Evolutionary conservation across 2,113 vertebrate species (phyloP).

Genomic region (Glareola pratincola): DNA sequence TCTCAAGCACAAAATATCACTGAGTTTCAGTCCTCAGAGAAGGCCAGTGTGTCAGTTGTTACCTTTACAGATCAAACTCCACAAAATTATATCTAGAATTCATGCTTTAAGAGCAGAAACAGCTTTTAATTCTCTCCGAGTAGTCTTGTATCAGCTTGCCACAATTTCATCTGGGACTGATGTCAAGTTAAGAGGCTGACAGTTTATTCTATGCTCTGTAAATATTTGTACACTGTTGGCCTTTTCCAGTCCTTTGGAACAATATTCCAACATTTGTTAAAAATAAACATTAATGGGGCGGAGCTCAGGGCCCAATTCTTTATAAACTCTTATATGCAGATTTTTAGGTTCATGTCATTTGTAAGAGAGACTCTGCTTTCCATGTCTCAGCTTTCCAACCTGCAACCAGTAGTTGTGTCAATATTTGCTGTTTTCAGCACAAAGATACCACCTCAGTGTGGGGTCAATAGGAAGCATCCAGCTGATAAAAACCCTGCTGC

Average conservation of each 20-base stretch:
- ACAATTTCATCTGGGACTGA: slow-evolving; percentile 26
- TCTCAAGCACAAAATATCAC: not conserved
- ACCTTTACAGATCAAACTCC: not conserved
- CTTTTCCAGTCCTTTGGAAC: slow-evolving; percentile 44
- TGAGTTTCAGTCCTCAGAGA: not conserved
- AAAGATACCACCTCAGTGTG: rapidly evolving
- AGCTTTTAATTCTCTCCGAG: slow-evolving; percentile 32
- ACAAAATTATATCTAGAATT: not conserved
- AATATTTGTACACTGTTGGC: slow-evolving; percentile 66
- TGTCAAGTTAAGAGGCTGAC: slow-evolving; percentile 59
- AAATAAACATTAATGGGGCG: slow-evolving; percentile 13
- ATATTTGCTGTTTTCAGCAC: not conserved
- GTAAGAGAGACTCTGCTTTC: not conserved
- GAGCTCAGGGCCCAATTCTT: not conserved
- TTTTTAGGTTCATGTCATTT: not conserved
- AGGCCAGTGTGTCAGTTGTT: not conserved
- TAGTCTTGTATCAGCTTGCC: slow-evolving; percentile 9
- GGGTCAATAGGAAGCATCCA: not conserved
- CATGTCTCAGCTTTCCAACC: not conserved
- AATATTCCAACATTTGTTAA: slow-evolving; percentile 55
- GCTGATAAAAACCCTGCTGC: not conserved
- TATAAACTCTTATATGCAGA: not conserved
- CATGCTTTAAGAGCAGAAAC: not conserved
- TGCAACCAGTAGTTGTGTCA: not conserved
- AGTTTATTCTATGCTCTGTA: slow-evolving; percentile 57